Evolutionary conservation across 2,113 vertebrate genomes (phyloP).

Genomic region (Neoarius graeffei): DNA sequence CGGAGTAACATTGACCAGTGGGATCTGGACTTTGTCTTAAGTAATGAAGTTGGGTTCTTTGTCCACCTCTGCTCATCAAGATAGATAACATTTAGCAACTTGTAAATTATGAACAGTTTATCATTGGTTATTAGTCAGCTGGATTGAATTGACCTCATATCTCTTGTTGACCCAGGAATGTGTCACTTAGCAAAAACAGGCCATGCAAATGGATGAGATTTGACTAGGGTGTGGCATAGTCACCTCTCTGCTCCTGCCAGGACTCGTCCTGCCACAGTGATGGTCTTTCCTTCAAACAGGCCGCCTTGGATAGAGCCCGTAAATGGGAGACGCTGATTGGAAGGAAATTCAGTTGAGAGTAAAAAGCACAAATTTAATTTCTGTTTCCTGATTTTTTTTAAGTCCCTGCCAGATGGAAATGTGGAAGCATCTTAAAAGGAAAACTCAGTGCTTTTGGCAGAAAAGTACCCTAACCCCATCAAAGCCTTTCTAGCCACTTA

Average conservation of each 20-base stretch:
- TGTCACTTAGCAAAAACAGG: neutral
- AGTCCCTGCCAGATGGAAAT: no score
- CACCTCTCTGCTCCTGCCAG: slow-evolving; percentile 53
- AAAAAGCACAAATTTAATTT: no score
- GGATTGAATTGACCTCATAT: neutral
- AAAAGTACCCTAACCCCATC: no score
- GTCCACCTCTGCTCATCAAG: no score
- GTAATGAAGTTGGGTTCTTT: no score
- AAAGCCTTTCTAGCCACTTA: no score
- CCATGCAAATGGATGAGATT: neutral
- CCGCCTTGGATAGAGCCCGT: slow-evolving; percentile 55
- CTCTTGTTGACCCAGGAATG: neutral
- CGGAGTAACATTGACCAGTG: no score
- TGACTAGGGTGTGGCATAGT: neutral
- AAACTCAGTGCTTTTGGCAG: no score
- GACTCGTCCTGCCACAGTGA: slow-evolving; percentile 58
- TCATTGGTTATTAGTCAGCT: neutral
- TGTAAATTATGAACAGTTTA: neutral
- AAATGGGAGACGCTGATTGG: slow-evolving; percentile 56
- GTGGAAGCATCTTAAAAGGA: no score
- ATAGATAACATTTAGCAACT: neutral
- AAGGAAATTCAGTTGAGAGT: neutral
- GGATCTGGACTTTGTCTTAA: no score
- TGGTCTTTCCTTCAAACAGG: slow-evolving; percentile 59
- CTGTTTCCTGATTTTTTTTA: no score